Base-by-base conservation (phyloP, 1,140 invertebrate genomes). In the Drosophila sturtevanti region DNA sequence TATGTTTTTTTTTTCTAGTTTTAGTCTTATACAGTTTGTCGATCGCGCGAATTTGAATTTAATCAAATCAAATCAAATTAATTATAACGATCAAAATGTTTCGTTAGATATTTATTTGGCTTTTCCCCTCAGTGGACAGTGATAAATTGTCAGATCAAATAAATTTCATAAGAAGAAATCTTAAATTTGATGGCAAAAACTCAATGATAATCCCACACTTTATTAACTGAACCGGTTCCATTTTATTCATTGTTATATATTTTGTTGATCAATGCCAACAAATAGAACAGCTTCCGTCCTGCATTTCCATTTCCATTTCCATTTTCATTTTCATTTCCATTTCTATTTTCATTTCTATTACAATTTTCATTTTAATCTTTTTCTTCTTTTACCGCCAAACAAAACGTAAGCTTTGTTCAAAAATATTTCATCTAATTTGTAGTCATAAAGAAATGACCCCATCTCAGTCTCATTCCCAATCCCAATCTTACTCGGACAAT, bases 31-130 rank as follows among this genome's bases (percentile, higher is more conserved):
- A 31, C 27, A 31, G 27, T 31, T 38, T 44, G 41, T 44, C 16
- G 41, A 48, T 48, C 63, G 72, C 68, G 81, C 73, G 72, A 85
- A 87, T 89, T 89, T 82, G 77, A 89, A 89, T 89, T 80, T 89
- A 84, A 89, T 89, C 79, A 89, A 89, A 89, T 89, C 84, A 89
- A 84, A 89, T 89, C 79, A 89, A 89, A 89, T 89, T 89, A 89
- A 89, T 89, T 87, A 87, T 87, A 79, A 81, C 61, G 75, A 65
- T 48, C 73, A 76, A 71, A 74, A 70, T 77, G 63, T 63, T 48
- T 48, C 10, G 41, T 48, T 48, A 21, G 16, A 48, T 48, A 48
- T 48, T 48, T 48, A 48, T 48, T 48, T 70, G 62, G 74, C 74
- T 70, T 63, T 77, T 60, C 72, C 60, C 63, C 63, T 31, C 2